Evolutionary conservation across 2,797 vertebrate species (phyloP).

Genomic region (Falco peregrinus): DNA sequence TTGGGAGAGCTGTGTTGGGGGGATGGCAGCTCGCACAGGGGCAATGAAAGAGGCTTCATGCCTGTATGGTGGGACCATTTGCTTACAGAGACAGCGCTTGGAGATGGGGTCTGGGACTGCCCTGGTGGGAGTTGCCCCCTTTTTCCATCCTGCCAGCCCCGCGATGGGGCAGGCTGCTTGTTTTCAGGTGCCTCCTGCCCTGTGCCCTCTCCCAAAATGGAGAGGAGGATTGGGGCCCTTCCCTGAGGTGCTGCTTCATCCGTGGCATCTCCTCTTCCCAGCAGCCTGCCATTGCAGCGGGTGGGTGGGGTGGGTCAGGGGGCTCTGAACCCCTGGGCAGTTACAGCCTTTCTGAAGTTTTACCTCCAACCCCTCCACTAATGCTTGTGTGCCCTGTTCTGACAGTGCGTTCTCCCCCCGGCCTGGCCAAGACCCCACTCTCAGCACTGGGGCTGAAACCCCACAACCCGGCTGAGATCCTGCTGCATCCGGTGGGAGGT

Average conservation of each 20-base stretch:
- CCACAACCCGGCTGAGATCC: slow-evolving; percentile 93
- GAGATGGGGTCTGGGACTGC: not conserved
- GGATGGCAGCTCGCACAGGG: not conserved
- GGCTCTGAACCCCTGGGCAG: not conserved
- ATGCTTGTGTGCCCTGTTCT: not conserved
- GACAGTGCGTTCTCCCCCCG: slow-evolving; percentile 92
- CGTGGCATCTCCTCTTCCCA: not conserved
- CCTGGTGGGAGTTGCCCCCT: not conserved
- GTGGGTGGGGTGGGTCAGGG: not conserved
- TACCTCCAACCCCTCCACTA: not conserved
- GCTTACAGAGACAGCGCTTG: not conserved
- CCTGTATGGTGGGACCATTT: not conserved
- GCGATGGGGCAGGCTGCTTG: not conserved
- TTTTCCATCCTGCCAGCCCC: not conserved
- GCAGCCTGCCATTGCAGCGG: not conserved
- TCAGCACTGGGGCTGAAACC: slow-evolving; percentile 95
- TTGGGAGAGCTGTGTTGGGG: not conserved
- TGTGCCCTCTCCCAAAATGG: not conserved
- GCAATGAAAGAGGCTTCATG: not conserved
- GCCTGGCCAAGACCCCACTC: slow-evolving; percentile 93
- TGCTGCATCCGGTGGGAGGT: slow-evolving; percentile 91
- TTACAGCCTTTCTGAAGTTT: not conserved
- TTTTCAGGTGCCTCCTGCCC: rapidly evolving
- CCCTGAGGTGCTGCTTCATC: not conserved
- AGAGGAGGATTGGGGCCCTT: not conserved